A percentile compares a stretch with the other conserved stretches of the same genome.
phyloP scores from a whole-genome alignment of 2,888 invertebrate genomes.

The Phrixothrix hirtus region DNA sequence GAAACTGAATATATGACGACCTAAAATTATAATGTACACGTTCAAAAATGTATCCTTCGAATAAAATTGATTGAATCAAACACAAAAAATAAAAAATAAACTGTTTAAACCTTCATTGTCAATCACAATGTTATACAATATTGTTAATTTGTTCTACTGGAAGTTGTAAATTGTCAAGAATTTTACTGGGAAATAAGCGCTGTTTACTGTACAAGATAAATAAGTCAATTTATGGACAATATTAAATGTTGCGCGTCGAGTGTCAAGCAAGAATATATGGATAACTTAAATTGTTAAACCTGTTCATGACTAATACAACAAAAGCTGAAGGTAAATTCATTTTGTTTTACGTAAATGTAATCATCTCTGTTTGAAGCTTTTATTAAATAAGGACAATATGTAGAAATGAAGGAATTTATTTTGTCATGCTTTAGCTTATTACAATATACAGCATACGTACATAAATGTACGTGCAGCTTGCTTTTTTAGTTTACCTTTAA shows the following conservation, averaged over 20 bases:
- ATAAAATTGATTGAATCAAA: constrained; percentile 1
- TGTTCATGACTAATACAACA: constrained; percentile 43
- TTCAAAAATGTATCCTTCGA: too few relatives aligned
- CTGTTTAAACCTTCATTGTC: too few relatives aligned
- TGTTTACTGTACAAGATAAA: too few relatives aligned
- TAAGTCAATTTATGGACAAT: constrained; percentile 34
- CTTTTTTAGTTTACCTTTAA: constrained; percentile 34
- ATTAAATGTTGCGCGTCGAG: constrained; percentile 37
- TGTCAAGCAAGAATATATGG: constrained; percentile 37
- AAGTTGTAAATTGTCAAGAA: too few relatives aligned
- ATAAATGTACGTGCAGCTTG: constrained; percentile 27
- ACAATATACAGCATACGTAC: constrained; percentile 6
- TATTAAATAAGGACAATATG: constrained; percentile 8
- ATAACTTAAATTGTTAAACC: constrained; percentile 43
- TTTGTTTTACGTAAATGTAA: constrained; percentile 35
- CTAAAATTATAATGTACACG: too few relatives aligned
- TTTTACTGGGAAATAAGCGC: too few relatives aligned
- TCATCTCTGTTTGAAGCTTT: constrained; percentile 14
- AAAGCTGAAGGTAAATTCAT: constrained; percentile 38
- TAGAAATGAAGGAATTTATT: constrained; percentile 16
- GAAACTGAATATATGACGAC: constrained; percentile 27
- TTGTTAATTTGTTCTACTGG: too few relatives aligned
- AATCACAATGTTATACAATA: too few relatives aligned
- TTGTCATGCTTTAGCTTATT: constrained; percentile 23
- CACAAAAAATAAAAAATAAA: too few relatives aligned